These are phyloP conservation scores for Armadillidium nasatum DNA, from an alignment of 1,140 invertebrate species.

Conservation along the genomic window DNA sequence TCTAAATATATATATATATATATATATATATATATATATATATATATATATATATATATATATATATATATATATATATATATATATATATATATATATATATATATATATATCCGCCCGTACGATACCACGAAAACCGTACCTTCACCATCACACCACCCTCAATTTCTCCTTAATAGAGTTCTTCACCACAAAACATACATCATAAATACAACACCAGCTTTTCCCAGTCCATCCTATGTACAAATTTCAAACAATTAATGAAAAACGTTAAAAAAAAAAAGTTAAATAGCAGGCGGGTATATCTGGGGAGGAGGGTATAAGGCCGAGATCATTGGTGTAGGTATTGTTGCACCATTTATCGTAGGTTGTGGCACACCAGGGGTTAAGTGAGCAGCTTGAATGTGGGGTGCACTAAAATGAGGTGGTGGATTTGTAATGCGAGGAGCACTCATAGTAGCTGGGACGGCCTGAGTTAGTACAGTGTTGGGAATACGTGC, in stretches of 20 bases:
- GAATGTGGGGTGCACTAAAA: background rate
- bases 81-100: no score
- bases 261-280: background rate
- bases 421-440: constrained; percentile 11
- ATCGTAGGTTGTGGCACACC: background rate
- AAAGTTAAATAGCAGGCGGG: constrained; percentile 16
- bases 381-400: background rate
- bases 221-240: background rate
- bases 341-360: constrained; percentile 26
- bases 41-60: no score
- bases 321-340: constrained; percentile 32
- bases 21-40: no score
- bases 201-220: background rate
- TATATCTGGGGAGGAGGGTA: constrained; percentile 39
- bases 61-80: no score
- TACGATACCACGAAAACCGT: background rate
- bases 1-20: no score
- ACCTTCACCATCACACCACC: constrained; percentile 1
- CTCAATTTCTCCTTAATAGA: background rate
- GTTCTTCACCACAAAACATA: background rate
- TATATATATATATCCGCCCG: background rate
- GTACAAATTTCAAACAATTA: background rate
- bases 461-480: constrained; percentile 2
- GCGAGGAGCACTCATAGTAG: background rate
- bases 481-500: constrained; percentile 9